phyloP scores from a whole-genome alignment of 2,797 vertebrate genomes.

The Carcharodon carcharias region DNA sequence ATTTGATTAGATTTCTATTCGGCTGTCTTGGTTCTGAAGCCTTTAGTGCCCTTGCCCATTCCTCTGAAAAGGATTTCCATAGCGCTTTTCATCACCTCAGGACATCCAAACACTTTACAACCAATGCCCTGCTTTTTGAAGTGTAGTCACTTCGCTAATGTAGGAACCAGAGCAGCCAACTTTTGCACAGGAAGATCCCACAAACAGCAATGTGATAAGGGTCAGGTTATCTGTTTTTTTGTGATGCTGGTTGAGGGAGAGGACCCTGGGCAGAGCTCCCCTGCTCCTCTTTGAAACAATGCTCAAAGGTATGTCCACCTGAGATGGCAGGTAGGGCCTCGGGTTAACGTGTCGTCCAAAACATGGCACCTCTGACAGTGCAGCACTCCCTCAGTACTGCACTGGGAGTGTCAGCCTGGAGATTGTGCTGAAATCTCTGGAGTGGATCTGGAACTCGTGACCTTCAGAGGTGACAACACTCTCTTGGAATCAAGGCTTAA shows the following conservation, averaged over 20 bases:
- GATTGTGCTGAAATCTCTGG: background rate
- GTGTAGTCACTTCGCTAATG: background rate
- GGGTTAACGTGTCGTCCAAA: no score
- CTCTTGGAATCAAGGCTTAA: background rate
- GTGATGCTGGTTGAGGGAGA: no score
- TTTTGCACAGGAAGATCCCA: background rate
- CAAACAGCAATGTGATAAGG: background rate
- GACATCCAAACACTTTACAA: background rate
- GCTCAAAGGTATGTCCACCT: no score
- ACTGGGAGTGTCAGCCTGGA: background rate
- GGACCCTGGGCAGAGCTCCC: no score
- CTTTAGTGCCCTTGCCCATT: background rate
- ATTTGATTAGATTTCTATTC: no score
- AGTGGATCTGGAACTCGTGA: background rate
- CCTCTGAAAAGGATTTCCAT: background rate
- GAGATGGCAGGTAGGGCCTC: no score
- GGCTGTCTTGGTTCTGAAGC: no score
- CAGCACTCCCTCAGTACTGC: no score
- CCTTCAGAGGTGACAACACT: no score
- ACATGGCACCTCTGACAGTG: no score
- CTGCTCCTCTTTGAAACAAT: no score
- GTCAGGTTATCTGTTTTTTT: background rate
- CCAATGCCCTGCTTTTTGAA: background rate
- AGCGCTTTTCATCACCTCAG: background rate
- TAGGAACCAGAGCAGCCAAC: background rate